phyloP scores from a whole-genome alignment of 2,113 vertebrate genomes.

The Callithrix jacchus region DNA sequence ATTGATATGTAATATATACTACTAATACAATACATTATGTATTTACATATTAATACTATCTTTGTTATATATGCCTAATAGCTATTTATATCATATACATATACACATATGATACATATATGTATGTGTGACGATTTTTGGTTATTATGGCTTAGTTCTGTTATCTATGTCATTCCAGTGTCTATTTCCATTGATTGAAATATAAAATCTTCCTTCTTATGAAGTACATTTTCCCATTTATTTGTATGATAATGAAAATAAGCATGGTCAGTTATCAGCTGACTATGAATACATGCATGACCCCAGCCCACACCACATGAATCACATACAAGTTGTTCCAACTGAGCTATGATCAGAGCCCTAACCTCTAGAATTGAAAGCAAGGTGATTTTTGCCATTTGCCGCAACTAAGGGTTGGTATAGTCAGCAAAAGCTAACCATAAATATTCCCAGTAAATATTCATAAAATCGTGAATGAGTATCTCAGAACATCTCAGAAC shows the following conservation, averaged over 20 bases:
- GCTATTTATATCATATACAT: background rate
- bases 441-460: background rate
- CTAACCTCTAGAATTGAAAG: background rate
- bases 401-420: background rate
- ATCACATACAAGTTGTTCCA: background rate
- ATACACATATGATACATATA: background rate
- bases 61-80: too few relatives aligned
- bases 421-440: background rate
- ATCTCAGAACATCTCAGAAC: background rate
- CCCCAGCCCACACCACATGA: accelerated
- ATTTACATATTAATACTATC: too few relatives aligned
- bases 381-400: background rate
- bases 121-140: background rate
- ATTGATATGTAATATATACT: too few relatives aligned
- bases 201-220: background rate
- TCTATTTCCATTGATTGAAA: background rate
- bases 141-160: background rate
- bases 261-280: background rate
- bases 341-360: background rate
- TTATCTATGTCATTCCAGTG: background rate
- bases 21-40: too few relatives aligned
- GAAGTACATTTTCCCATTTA: background rate
- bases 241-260: background rate
- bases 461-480: background rate
- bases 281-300: background rate